Evolutionary conservation across 2,888 invertebrate genomes (phyloP), one percentile per base, ranked within the genome.

Genomic region (Campopleginae sp.): DNA sequence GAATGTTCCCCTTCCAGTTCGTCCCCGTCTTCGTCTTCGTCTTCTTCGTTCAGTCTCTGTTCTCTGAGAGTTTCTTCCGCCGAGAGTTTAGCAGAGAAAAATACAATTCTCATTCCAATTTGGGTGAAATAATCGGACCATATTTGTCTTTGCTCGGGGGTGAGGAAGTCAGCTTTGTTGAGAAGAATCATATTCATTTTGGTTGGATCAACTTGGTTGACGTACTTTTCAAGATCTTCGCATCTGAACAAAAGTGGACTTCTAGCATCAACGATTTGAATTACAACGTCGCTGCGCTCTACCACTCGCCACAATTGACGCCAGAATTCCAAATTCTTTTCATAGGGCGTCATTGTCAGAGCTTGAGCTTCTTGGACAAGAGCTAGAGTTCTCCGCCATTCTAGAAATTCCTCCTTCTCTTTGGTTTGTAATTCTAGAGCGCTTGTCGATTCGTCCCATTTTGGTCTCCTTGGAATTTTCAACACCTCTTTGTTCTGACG

Each of bases 251-350:
- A 94, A 68, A 99, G 94, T 0, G 99, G 99, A 95, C 99, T 99
- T 87, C 99, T 95, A 0, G 98, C 99, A 95, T 99, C 99, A 17
- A 99, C 97, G 86, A 99, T 98, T 94, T 99, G 98, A 17, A 98
- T 96, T 19, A 99, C 95, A 0, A 99, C 96, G 94, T 99, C 98
- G 92, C 98, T 98, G 89, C 98, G 96, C 93, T 99, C 99, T n/a
- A 99, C 96, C 0, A 99, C 99, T 89, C 99, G 95, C 99, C 99
- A 99, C 46, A 99, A 93, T 93, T 99, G 99, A 70, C 99, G 96
- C 99, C 99, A 99, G 90, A 99, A 98, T 93, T 99, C 99, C 27
- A 99, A 94, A 94, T 99, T 99, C 91, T 98, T 97, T 92, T 99
- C 99, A 94, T 98, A 99, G 0, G 99, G 99, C 0, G 99, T 99